These are phyloP conservation scores for Chalcosyrphus nemorum DNA, from an alignment of 2,888 invertebrate genomes.

Conservation along the genomic window DNA sequence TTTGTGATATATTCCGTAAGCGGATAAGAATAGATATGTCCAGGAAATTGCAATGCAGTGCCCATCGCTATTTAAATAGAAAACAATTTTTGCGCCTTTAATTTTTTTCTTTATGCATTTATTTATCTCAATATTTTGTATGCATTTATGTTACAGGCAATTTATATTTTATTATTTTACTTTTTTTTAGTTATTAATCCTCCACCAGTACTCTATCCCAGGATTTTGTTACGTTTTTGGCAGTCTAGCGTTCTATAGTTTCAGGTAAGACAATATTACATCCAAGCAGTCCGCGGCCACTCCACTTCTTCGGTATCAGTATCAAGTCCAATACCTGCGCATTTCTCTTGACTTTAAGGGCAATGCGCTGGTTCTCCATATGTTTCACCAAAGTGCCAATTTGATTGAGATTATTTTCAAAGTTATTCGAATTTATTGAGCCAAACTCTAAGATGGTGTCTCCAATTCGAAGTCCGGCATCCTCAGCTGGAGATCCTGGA, in stretches of 20 bases:
- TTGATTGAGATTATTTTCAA: constrained; percentile 86
- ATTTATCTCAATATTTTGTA: background rate
- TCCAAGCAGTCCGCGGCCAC: constrained; percentile 90
- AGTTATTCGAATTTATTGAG: constrained; percentile 88
- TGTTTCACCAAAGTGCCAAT: constrained; percentile 87
- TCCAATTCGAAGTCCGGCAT: constrained; percentile 87
- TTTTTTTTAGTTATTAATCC: background rate
- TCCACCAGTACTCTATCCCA: background rate
- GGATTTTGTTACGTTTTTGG: background rate
- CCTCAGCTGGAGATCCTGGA: constrained; percentile 91
- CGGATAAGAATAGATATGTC: too few species aligned
- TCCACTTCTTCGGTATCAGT: constrained; percentile 89
- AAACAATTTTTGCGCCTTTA: too few species aligned
- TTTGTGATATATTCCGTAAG: too few species aligned
- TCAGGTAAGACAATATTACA: constrained; percentile 84
- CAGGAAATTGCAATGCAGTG: too few species aligned
- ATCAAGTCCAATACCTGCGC: constrained; percentile 83
- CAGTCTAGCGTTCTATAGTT: constrained; percentile 71
- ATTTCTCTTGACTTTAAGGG: constrained; percentile 84
- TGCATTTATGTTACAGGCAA: background rate
- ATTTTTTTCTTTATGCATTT: too few species aligned
- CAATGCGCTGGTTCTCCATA: constrained; percentile 83
- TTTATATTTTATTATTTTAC: too few species aligned
- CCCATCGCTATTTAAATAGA: too few species aligned
- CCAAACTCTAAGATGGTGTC: constrained; percentile 91